Conservation (phyloP, 1,140 invertebrate species). For the Andrena cerasifolii region DNA sequence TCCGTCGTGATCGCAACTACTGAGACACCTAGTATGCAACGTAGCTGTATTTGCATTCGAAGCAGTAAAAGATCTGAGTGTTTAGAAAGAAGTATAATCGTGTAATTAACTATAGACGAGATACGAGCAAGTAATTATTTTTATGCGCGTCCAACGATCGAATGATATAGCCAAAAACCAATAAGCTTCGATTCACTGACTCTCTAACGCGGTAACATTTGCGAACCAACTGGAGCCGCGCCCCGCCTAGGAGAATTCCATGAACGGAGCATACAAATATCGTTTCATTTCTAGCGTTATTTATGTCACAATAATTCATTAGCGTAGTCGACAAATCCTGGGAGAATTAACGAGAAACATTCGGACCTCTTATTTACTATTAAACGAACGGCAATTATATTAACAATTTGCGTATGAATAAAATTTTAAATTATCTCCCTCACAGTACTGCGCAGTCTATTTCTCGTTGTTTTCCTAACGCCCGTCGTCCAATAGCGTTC, state of each 20-base stretch:
- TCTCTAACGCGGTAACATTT: constrained; percentile 11
- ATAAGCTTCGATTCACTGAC: constrained; percentile 36
- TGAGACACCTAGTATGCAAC: constrained; percentile 38
- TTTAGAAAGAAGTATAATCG: constrained; percentile 52
- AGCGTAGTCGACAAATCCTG: background rate
- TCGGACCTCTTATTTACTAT: too few species aligned
- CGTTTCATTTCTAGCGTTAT: background rate
- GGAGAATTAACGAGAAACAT: constrained; percentile 28
- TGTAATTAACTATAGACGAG: constrained; percentile 51
- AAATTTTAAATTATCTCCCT: too few species aligned
- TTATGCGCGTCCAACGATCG: constrained; percentile 34
- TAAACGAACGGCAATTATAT: too few species aligned
- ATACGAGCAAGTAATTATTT: constrained; percentile 50
- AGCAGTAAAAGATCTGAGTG: constrained; percentile 50
- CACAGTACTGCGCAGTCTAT: background rate
- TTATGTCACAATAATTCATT: background rate
- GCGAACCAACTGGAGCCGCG: constrained; percentile 11
- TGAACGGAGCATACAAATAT: constrained; percentile 9
- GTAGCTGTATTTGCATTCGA: constrained; percentile 48
- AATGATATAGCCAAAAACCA: constrained; percentile 30
- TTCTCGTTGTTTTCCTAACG: constrained; percentile 34
- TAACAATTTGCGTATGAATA: too few species aligned
- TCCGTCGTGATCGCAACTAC: background rate
- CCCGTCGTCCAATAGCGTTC: constrained; percentile 9
- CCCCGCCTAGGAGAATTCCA: constrained; percentile 15